A percentile compares a stretch with the other conserved stretches of the same genome.
Conservation (phyloP, 2,888 invertebrate species). For the Parthenolecanium corni region DNA sequence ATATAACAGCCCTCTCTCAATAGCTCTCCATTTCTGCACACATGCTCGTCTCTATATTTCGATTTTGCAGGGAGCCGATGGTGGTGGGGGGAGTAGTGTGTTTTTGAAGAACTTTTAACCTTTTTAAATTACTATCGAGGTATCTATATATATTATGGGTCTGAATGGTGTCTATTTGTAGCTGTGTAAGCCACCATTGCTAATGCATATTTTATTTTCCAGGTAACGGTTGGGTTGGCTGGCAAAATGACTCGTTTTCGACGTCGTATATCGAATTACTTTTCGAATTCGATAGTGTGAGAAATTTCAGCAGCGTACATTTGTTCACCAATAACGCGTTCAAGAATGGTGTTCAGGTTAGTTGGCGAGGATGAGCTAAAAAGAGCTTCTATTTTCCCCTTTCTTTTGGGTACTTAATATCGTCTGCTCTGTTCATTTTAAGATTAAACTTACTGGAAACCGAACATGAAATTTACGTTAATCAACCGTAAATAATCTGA, state of each 20-base stretch:
- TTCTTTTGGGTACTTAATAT: background rate
- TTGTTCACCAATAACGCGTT: slow-evolving; percentile 61
- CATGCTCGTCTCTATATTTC: too few species aligned
- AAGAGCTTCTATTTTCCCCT: background rate
- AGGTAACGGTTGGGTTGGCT: slow-evolving; percentile 59
- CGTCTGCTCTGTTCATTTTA: too few species aligned
- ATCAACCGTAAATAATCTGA: too few species aligned
- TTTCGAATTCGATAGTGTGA: slow-evolving; percentile 57
- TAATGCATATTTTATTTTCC: slow-evolving; percentile 7
- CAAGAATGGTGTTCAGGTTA: slow-evolving; percentile 54
- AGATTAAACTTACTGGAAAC: too few species aligned
- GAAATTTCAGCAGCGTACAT: slow-evolving; percentile 55
- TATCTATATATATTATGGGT: too few species aligned
- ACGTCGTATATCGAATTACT: slow-evolving; percentile 50
- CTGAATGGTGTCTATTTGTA: background rate
- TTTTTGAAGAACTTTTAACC: background rate
- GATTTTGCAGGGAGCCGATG: too few species aligned
- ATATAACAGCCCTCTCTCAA: too few species aligned
- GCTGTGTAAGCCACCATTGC: background rate
- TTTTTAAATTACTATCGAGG: background rate
- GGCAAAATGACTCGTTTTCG: slow-evolving; percentile 50
- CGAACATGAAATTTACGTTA: too few species aligned
- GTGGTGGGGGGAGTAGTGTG: too few species aligned
- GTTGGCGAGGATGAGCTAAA: slow-evolving; percentile 31
- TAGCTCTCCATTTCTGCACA: too few species aligned